A percentile compares a stretch with the other conserved stretches of the same genome.
phyloP scores from a whole-genome alignment of 2,888 invertebrate genomes.

The Hermaeophaga mercurialis region DNA sequence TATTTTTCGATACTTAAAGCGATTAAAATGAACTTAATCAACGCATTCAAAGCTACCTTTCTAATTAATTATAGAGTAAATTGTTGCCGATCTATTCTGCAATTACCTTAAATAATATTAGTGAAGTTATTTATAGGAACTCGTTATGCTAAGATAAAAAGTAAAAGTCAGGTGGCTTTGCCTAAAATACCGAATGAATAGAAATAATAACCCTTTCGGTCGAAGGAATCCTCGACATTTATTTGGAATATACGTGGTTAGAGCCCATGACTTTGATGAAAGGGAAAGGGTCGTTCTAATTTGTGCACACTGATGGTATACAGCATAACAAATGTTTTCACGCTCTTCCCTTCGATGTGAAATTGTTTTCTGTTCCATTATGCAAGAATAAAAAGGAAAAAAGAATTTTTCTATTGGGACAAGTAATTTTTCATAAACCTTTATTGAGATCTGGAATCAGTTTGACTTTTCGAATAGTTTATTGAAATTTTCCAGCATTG shows the following conservation, averaged over 20 bases:
- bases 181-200: constrained; percentile 9
- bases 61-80: too few species aligned
- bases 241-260: constrained; percentile 17
- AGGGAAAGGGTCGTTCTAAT: constrained; percentile 15
- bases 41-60: too few species aligned
- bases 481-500: constrained; percentile 6
- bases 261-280: constrained; percentile 15
- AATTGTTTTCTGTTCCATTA: constrained; percentile 9
- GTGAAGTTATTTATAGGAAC: not conserved
- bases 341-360: constrained; percentile 2
- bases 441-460: constrained; percentile 5
- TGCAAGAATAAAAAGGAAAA: constrained; percentile 2
- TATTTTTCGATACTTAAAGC: too few species aligned
- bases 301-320: constrained; percentile 19
- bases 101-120: too few species aligned
- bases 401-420: not conserved
- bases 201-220: constrained; percentile 12
- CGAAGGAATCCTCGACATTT: constrained; percentile 14
- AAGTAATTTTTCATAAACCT: not conserved
- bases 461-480: constrained; percentile 4
- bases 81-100: too few species aligned
- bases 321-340: constrained; percentile 17
- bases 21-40: too few species aligned
- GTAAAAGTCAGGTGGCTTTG: constrained; percentile 7
- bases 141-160: constrained; percentile 2